Base-by-base conservation (phyloP, 2,113 vertebrate genomes). In the Lota lota region DNA sequence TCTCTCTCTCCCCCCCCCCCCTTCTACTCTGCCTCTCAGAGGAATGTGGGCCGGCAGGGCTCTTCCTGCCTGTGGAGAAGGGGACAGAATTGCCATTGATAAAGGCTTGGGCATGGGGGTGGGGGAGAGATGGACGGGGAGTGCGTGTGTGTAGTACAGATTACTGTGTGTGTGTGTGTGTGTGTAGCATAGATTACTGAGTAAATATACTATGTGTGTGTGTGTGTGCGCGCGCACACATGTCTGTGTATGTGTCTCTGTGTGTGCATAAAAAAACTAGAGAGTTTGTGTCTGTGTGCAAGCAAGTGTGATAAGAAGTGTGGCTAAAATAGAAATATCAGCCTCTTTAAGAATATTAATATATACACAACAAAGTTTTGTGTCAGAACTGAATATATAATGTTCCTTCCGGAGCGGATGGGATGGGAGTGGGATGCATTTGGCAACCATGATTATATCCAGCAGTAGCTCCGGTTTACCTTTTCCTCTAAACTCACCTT, bases 1-100 rank as follows among this genome's bases (percentile, higher is more conserved):
- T 81, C 84, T 78, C 79, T 67, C 73, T 1, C 71, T 71, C 76
- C 65, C 77, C 74, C 73, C 63, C 77, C 51, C 15, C 19, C 20
- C 51, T 61, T 56, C 50, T 69, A 53, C 77, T 53, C 58, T 47
- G 22, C 33, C 62, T 60, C 73, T 83, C 78, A 69, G 80, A 86
- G 88, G 89, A 92, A 92, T 92, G 86, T 85, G 72, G 79, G 75
- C 83, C 81, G 78, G 83, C 73, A 33, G 54, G 20, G 79, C 77
- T 89, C 84, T 90, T 92, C 89, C 89, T 90, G 89, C 82, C 73
- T 72, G 74, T 63, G 62, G 69, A 72, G 77, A 81, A 77, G 77
- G 78, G 88, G 86, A 93, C 92, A 93, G 86, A 84, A 90, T 88
- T 91, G 87, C 90, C 90, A 92, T 93, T 93, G 90, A 92, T 92